These are phyloP conservation scores for Lacerta bilineata DNA, from an alignment of 2,797 vertebrate species.

Conservation along the genomic window DNA sequence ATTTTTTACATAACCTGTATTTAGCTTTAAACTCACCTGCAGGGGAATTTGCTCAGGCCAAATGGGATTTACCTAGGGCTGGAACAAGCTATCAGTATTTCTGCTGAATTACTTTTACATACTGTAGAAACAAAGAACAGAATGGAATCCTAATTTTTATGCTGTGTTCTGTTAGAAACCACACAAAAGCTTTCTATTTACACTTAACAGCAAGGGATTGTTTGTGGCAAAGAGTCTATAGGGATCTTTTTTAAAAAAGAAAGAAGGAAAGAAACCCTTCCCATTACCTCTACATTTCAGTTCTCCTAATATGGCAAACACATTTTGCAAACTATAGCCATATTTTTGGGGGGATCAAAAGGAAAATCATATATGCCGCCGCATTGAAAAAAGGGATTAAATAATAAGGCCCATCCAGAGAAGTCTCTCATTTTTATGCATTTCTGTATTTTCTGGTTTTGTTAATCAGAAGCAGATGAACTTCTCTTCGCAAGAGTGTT, in stretches of 20 bases:
- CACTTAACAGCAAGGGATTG: conserved; percentile 15
- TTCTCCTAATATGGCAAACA: conserved; percentile 47
- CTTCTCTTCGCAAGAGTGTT: conserved; percentile 19
- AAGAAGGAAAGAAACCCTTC: neutral
- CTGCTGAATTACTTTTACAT: neutral
- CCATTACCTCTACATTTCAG: conserved; percentile 22
- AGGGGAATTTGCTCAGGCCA: neutral
- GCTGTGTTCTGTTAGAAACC: conserved; percentile 17
- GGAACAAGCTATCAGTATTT: conserved; percentile 4
- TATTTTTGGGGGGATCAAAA: conserved; percentile 48
- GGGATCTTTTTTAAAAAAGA: neutral
- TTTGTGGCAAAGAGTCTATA: conserved; percentile 18
- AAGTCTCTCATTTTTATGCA: conserved; percentile 32
- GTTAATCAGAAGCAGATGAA: conserved; percentile 47
- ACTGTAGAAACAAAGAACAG: neutral
- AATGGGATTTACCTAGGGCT: neutral
- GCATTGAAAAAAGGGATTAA: conserved; percentile 38
- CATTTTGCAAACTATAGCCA: conserved; percentile 51
- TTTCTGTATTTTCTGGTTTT: conserved; percentile 52
- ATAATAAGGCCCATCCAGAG: conserved; percentile 44
- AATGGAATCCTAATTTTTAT: conserved; percentile 28
- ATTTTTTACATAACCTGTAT: neutral
- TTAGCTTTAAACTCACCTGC: neutral
- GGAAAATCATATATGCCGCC: conserved; percentile 33
- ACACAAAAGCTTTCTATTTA: conserved; percentile 47